phyloP scores from a whole-genome alignment of 2,888 invertebrate genomes.

The Sesamia inferens region DNA sequence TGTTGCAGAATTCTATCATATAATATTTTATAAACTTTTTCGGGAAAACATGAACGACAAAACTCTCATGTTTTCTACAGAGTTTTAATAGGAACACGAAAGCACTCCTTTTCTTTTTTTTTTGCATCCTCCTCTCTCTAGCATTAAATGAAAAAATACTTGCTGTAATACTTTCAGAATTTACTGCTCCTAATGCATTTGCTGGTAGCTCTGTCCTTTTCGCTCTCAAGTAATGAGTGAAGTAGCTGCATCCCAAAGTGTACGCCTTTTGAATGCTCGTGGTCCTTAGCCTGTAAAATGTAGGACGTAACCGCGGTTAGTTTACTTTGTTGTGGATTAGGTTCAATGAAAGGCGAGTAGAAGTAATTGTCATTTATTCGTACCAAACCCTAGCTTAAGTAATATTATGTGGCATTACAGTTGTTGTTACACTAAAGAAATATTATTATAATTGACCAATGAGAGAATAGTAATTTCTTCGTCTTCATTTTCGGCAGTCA shows the following conservation, averaged over 20 bases:
- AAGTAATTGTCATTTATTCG: too few species aligned
- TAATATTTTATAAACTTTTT: constrained; percentile 1
- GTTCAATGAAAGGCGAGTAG: too few species aligned
- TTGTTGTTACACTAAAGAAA: too few species aligned
- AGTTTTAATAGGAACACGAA: constrained; percentile 49
- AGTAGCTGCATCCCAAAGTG: constrained; percentile 56
- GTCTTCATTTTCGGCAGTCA: too few species aligned
- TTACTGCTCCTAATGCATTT: constrained; percentile 76
- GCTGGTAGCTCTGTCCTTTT: constrained; percentile 61
- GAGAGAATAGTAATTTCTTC: too few species aligned
- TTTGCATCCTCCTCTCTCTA: constrained; percentile 48
- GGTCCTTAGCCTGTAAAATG: constrained; percentile 67
- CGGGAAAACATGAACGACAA: constrained; percentile 5
- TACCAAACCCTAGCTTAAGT: too few species aligned
- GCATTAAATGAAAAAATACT: constrained; percentile 67
- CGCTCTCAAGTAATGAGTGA: constrained; percentile 65
- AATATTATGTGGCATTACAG: too few species aligned
- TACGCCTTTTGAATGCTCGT: constrained; percentile 60
- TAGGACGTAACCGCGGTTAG: constrained; percentile 64
- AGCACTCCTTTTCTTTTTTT: constrained; percentile 42
- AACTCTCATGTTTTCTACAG: constrained; percentile 10
- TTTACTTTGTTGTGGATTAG: too few species aligned
- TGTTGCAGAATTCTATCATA: background rate
- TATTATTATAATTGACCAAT: too few species aligned
- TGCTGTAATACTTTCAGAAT: constrained; percentile 67